phyloP scores from a whole-genome alignment of 2,113 vertebrate genomes.

The Xiphophorus hellerii region DNA sequence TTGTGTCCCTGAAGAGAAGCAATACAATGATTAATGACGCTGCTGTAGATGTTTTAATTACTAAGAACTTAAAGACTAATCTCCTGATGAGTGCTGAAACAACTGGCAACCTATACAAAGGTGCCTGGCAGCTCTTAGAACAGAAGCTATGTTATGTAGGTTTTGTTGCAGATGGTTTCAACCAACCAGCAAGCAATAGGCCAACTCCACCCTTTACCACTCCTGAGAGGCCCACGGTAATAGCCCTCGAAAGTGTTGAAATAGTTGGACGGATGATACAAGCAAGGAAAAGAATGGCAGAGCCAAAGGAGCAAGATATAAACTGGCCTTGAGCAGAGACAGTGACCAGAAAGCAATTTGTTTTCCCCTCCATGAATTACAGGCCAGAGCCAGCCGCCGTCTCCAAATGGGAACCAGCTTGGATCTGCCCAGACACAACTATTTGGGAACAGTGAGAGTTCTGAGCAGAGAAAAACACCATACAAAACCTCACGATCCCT shows the following conservation, averaged over 20 bases:
- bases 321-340: constrained; percentile 65
- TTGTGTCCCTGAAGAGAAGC: not conserved
- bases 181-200: constrained; percentile 35
- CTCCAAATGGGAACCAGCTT: constrained; percentile 69
- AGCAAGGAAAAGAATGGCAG: constrained; percentile 56
- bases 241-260: constrained; percentile 61
- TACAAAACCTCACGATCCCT: constrained; percentile 68
- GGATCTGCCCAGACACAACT: constrained; percentile 66
- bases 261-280: constrained; percentile 66
- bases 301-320: constrained; percentile 62
- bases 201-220: constrained; percentile 47
- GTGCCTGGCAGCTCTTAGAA: not conserved
- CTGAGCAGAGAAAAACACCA: constrained; percentile 47
- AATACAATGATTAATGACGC: constrained; percentile 10
- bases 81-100: constrained; percentile 42
- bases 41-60: constrained; percentile 23
- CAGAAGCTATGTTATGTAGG: constrained; percentile 33
- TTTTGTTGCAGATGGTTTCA: constrained; percentile 34
- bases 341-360: constrained; percentile 74
- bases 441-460: constrained; percentile 64
- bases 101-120: constrained; percentile 4
- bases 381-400: constrained; percentile 68
- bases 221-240: constrained; percentile 51
- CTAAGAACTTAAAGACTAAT: constrained; percentile 23
- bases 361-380: constrained; percentile 67